A percentile compares a stretch with the other conserved stretches of the same genome.
These are phyloP conservation scores for Rotaria macrura DNA, from an alignment of 2,888 invertebrate species.

Conservation along the genomic window DNA sequence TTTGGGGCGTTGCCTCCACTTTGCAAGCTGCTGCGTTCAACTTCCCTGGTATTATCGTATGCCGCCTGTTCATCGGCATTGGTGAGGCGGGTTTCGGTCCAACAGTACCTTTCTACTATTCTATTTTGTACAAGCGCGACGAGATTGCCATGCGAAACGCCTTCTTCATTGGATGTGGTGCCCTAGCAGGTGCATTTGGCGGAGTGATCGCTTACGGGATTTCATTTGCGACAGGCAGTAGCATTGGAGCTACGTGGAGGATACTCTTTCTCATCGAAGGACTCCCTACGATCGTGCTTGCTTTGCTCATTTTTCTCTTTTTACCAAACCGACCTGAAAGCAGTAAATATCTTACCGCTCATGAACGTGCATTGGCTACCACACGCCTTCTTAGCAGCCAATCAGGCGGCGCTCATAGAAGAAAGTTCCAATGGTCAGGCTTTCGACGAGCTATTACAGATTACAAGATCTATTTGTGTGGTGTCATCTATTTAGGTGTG, in stretches of 20 bases:
- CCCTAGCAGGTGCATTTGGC: not conserved
- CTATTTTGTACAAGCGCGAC: not conserved
- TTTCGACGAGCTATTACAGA: not conserved
- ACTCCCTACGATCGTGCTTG: not conserved
- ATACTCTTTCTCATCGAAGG: not conserved
- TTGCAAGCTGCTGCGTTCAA: not conserved
- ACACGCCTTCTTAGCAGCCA: not conserved
- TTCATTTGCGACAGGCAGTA: not conserved
- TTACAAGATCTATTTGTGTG: not conserved
- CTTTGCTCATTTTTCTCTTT: not conserved
- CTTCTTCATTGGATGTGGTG: not conserved
- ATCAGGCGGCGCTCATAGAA: not conserved
- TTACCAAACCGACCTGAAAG: not conserved
- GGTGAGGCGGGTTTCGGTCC: not conserved
- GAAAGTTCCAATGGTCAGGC: not conserved
- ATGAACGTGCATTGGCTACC: not conserved
- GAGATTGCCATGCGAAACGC: not conserved
- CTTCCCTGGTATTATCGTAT: not conserved
- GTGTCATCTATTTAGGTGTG: not conserved
- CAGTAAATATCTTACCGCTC: not conserved
- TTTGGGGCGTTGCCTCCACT: not conserved
- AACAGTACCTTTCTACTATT: not conserved
- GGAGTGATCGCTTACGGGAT: not conserved
- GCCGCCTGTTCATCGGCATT: not conserved
- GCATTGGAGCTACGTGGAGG: not conserved